Conservation (phyloP, 1,140 invertebrate species). For the Harpegnathos saltator region DNA sequence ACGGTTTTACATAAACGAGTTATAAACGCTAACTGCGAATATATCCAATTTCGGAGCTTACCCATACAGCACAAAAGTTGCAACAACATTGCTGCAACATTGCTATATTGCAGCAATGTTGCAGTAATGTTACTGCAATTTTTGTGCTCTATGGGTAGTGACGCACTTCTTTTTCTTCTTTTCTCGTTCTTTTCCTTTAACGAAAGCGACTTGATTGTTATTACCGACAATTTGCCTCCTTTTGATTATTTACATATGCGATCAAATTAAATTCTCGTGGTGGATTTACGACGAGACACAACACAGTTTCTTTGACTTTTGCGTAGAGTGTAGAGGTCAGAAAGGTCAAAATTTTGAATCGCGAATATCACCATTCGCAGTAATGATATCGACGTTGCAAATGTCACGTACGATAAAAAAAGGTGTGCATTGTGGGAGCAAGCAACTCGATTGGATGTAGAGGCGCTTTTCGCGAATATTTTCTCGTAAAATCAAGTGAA, state of each 20-base stretch:
- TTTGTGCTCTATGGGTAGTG: no score
- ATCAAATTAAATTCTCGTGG: conserved; percentile 27
- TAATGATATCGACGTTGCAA: neutral
- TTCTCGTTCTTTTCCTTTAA: neutral
- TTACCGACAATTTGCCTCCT: neutral
- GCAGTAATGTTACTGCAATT: no score
- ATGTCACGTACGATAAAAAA: conserved; percentile 5
- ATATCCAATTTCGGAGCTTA: neutral
- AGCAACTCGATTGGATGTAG: conserved; percentile 2
- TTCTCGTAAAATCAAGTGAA: conserved; percentile 39
- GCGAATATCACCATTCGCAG: neutral
- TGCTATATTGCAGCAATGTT: no score
- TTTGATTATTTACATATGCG: neutral
- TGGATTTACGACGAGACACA: neutral
- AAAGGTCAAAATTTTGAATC: neutral
- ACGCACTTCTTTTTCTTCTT: no score
- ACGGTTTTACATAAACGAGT: neutral
- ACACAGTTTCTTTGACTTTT: conserved; percentile 1
- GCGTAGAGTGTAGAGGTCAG: neutral
- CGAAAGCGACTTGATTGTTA: neutral
- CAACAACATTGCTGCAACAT: no score
- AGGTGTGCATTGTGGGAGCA: neutral
- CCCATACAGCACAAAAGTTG: no score
- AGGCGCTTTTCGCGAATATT: neutral
- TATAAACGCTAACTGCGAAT: neutral